Conservation (phyloP, 2,888 invertebrate genomes). For the Amblyjoppa proteus region DNA sequence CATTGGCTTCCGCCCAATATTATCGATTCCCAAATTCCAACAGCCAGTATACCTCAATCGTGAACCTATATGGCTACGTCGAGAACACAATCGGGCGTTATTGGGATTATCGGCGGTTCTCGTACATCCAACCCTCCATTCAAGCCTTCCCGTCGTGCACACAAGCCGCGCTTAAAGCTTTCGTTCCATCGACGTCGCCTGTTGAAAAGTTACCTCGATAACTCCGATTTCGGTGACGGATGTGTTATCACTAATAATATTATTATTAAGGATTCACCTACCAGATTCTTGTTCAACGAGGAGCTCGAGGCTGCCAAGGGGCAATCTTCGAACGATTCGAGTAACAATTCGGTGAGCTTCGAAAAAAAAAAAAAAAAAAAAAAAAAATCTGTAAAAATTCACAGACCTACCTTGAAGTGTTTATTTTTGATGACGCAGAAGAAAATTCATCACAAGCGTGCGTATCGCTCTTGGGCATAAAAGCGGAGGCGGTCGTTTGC, state of each 20-base stretch:
- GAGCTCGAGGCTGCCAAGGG: too few species aligned
- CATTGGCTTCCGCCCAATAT: conserved; percentile 76
- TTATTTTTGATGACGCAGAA: too few species aligned
- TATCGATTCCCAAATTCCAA: conserved; percentile 76
- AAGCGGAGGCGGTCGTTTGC: too few species aligned
- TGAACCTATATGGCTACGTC: background rate
- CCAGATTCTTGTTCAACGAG: too few species aligned
- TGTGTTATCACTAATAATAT: background rate
- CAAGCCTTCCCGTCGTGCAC: background rate
- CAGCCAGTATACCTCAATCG: conserved; percentile 3
- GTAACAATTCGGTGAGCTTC: too few species aligned
- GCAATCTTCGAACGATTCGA: too few species aligned
- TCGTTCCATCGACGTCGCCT: conserved; percentile 1
- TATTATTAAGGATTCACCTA: background rate
- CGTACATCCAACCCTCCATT: background rate
- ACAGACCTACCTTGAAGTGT: too few species aligned
- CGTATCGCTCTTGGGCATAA: too few species aligned
- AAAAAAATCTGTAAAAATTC: too few species aligned
- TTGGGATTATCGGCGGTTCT: conserved; percentile 73
- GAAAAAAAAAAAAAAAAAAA: too few species aligned
- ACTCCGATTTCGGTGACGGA: background rate
- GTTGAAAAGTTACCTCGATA: background rate
- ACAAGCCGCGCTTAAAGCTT: background rate
- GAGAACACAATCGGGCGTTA: conserved; percentile 73
- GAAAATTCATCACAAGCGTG: too few species aligned